These are phyloP conservation scores for Bovichtus variegatus DNA, from an alignment of 2,797 vertebrate species.

Conservation along the genomic window DNA sequence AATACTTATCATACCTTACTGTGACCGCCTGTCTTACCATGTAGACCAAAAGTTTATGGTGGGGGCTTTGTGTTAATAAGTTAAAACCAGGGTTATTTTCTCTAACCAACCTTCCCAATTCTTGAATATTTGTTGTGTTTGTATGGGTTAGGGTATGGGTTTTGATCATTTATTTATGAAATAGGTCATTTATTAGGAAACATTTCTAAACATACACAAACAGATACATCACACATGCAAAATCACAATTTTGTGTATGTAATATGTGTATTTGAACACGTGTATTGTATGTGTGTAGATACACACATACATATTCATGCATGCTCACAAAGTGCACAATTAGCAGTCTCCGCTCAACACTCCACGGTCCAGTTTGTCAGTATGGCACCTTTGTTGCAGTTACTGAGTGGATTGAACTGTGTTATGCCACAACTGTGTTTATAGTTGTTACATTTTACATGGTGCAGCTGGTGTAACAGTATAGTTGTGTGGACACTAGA, in stretches of 20 bases:
- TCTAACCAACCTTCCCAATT: background rate
- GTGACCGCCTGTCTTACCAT: too few relatives aligned
- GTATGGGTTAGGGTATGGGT: background rate
- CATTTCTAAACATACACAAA: background rate
- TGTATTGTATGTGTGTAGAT: background rate
- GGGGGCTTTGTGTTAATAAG: background rate
- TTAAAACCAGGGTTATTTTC: background rate
- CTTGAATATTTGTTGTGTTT: background rate
- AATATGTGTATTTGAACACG: background rate
- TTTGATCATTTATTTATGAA: too few relatives aligned
- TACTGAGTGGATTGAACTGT: too few relatives aligned
- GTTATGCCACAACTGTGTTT: too few relatives aligned
- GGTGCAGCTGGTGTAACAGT: background rate
- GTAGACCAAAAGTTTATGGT: constrained; percentile 1
- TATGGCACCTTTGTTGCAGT: too few relatives aligned
- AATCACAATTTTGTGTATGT: background rate
- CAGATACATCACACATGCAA: constrained; percentile 37
- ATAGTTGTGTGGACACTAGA: background rate
- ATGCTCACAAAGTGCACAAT: constrained; percentile 24
- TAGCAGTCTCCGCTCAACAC: too few relatives aligned
- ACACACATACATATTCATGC: background rate
- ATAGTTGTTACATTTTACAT: too few relatives aligned
- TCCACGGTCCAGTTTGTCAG: background rate
- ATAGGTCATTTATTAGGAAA: background rate
- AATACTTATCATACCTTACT: background rate